These are phyloP conservation scores for Odontesthes bonariensis DNA, from an alignment of 2,113 vertebrate genomes.

Conservation along the genomic window DNA sequence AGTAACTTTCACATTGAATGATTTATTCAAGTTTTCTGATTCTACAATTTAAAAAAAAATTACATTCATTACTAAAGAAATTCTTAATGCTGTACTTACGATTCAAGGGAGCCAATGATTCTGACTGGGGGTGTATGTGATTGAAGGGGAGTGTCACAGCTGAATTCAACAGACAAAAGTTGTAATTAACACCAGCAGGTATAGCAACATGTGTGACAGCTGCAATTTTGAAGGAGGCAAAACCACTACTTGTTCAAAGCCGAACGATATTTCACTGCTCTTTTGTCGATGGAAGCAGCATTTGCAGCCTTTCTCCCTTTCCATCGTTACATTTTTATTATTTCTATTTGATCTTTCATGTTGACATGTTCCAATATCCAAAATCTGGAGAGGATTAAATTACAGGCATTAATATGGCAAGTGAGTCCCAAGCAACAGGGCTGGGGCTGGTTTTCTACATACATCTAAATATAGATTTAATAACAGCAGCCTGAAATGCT, in stretches of 20 bases:
- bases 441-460: constrained; percentile 47
- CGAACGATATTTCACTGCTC: constrained; percentile 42
- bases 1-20: not conserved
- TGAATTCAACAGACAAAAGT: constrained; percentile 51
- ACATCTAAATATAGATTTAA: constrained; percentile 84
- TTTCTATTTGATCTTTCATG: constrained; percentile 75
- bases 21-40: not conserved
- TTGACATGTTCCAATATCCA: constrained; percentile 74
- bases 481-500: constrained; percentile 74
- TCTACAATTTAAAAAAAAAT: not conserved
- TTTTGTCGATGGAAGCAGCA: constrained; percentile 42
- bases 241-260: constrained; percentile 48
- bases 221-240: constrained; percentile 52
- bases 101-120: not conserved
- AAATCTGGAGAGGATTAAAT: constrained; percentile 73
- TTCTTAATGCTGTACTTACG: not conserved
- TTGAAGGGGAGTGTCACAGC: not conserved
- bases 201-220: constrained; percentile 32
- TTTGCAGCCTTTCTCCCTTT: constrained; percentile 13
- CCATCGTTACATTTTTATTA: constrained; percentile 43
- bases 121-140: not conserved
- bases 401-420: constrained; percentile 74
- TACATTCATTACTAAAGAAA: not conserved
- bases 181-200: constrained; percentile 48
- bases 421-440: constrained; percentile 58